Conservation (phyloP, 1,140 invertebrate species). For the Calephelis nemesis region DNA sequence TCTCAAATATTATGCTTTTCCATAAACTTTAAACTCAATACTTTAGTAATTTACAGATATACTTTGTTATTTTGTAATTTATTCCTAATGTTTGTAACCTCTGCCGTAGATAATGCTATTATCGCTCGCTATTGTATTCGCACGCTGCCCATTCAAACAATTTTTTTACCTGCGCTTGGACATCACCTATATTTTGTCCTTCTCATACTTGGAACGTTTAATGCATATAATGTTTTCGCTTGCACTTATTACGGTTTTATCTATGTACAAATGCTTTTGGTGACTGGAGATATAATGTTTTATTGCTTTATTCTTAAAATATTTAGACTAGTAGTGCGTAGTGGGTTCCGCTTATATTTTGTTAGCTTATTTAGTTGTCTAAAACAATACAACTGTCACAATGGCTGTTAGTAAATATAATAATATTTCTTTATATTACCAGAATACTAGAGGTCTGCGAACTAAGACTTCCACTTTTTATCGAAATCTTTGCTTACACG, state of each 20-base stretch:
- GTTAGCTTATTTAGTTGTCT: background rate
- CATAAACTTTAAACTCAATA: no score
- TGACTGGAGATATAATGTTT: background rate
- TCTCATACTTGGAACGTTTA: background rate
- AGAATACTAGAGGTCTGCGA: background rate
- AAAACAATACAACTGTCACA: background rate
- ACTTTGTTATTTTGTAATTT: background rate
- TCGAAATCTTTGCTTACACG: background rate
- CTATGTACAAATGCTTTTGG: background rate
- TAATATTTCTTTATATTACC: slow-evolving; percentile 9
- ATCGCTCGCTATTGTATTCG: background rate
- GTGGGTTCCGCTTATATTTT: background rate
- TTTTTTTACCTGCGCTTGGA: background rate
- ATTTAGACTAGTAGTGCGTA: no score
- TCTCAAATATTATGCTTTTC: no score
- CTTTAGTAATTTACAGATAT: no score
- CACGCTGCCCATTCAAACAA: background rate
- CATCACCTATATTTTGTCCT: background rate
- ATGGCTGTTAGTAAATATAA: background rate
- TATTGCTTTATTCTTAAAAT: no score
- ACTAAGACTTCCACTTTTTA: background rate
- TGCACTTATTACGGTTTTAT: background rate
- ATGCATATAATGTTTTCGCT: background rate
- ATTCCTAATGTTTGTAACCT: background rate
- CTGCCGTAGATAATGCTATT: background rate